Conservation (phyloP, 2,888 invertebrate species). For the Cryptus viduatorius region DNA sequence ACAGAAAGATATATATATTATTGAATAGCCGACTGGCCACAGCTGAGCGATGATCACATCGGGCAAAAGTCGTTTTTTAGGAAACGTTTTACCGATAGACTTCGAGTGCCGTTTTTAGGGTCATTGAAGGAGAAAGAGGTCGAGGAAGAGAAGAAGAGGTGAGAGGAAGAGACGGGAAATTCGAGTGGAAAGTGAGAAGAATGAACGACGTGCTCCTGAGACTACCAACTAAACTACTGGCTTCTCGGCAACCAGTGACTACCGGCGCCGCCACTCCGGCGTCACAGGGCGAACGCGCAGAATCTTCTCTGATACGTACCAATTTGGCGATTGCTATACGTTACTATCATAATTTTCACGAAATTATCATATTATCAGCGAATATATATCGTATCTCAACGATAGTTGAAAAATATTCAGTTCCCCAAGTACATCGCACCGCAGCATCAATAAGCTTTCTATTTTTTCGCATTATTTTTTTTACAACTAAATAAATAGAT, state of each 20-base stretch:
- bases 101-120: slow-evolving; percentile 1
- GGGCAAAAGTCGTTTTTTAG: background rate
- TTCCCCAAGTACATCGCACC: background rate
- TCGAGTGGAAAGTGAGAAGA: slow-evolving; percentile 65
- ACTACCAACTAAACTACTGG: slow-evolving; percentile 81
- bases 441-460: no score
- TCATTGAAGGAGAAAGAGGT: background rate
- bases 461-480: no score
- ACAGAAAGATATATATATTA: background rate
- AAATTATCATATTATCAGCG: background rate
- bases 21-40: slow-evolving; percentile 38
- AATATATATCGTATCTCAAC: background rate
- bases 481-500: no score
- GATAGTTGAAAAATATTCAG: slow-evolving; percentile 7
- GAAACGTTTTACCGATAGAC: slow-evolving; percentile 8
- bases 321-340: slow-evolving; percentile 17
- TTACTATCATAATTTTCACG: background rate
- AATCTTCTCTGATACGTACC: slow-evolving; percentile 25
- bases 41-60: slow-evolving; percentile 8
- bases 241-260: slow-evolving; percentile 69
- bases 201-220: slow-evolving; percentile 74
- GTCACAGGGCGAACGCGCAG: slow-evolving; percentile 17
- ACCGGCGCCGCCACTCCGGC: slow-evolving; percentile 68
- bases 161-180: slow-evolving; percentile 52
- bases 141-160: slow-evolving; percentile 28